Evolutionary conservation across 2,797 vertebrate species (phyloP).

Genomic region (Xerus rutilus): DNA sequence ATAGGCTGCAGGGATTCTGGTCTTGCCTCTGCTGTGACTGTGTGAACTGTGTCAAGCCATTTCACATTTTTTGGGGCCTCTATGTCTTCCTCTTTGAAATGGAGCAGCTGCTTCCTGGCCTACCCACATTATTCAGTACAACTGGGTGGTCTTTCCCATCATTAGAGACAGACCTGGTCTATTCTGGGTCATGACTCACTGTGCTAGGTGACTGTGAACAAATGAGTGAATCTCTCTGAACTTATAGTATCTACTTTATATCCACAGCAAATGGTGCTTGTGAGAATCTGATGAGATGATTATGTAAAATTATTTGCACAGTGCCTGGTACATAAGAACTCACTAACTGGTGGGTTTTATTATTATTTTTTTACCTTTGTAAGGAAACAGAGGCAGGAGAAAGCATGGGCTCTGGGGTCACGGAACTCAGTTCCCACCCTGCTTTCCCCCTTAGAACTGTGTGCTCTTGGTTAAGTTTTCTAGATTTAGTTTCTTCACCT

Average conservation of each 20-base stretch:
- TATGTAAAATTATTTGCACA: background rate
- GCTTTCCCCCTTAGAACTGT: background rate
- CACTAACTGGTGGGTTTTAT: background rate
- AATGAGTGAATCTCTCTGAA: background rate
- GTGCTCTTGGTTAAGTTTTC: background rate
- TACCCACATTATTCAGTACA: background rate
- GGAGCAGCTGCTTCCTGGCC: background rate
- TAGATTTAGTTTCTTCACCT: conserved; percentile 2
- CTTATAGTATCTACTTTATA: background rate
- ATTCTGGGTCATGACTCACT: background rate
- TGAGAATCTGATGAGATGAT: background rate
- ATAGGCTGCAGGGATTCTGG: background rate
- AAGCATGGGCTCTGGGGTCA: background rate
- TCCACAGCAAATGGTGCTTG: background rate
- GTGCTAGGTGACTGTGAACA: background rate
- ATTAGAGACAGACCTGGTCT: background rate
- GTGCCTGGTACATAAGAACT: background rate
- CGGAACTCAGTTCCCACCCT: background rate
- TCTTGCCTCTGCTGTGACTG: background rate
- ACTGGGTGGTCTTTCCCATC: background rate
- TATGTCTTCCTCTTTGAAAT: background rate
- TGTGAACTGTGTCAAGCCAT: background rate
- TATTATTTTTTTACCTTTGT: conserved; percentile 34
- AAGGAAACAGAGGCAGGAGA: background rate
- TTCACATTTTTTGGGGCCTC: background rate